Conservation (phyloP, 2,888 invertebrate species). For the Leptarthrus brevirostris region DNA sequence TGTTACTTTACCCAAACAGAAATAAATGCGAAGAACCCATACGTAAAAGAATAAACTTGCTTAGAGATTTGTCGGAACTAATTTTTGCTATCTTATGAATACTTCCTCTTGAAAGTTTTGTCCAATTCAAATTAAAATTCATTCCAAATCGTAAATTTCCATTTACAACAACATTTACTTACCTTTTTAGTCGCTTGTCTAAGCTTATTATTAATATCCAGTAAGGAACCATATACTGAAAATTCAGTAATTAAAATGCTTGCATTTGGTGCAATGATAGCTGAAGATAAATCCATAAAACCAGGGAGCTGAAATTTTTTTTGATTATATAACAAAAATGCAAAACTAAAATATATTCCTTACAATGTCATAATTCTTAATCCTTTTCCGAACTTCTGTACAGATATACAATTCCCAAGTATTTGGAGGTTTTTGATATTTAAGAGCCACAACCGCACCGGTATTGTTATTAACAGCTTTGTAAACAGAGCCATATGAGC, state of each 20-base stretch:
- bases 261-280: conserved; percentile 83
- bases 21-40: too few species aligned
- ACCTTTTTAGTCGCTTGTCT: conserved; percentile 77
- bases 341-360: conserved; percentile 45
- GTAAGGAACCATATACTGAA: conserved; percentile 83
- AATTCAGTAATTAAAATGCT: conserved; percentile 88
- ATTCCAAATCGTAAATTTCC: too few species aligned
- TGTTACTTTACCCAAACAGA: too few species aligned
- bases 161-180: too few species aligned
- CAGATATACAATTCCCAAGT: conserved; percentile 96
- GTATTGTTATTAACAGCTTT: conserved; percentile 64
- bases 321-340: background rate
- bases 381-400: conserved; percentile 80
- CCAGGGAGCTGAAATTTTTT: conserved; percentile 71
- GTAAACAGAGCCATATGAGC: conserved; percentile 87
- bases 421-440: conserved; percentile 89
- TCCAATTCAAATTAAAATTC: too few species aligned
- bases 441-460: conserved; percentile 74
- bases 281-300: conserved; percentile 84
- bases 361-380: conserved; percentile 72
- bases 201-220: conserved; percentile 83
- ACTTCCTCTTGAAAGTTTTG: too few species aligned
- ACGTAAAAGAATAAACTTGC: too few species aligned
- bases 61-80: too few species aligned
- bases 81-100: too few species aligned